Evolutionary conservation across 2,113 vertebrate genomes (phyloP), one percentile per base, ranked within the genome.

Genomic region (Egretta garzetta): DNA sequence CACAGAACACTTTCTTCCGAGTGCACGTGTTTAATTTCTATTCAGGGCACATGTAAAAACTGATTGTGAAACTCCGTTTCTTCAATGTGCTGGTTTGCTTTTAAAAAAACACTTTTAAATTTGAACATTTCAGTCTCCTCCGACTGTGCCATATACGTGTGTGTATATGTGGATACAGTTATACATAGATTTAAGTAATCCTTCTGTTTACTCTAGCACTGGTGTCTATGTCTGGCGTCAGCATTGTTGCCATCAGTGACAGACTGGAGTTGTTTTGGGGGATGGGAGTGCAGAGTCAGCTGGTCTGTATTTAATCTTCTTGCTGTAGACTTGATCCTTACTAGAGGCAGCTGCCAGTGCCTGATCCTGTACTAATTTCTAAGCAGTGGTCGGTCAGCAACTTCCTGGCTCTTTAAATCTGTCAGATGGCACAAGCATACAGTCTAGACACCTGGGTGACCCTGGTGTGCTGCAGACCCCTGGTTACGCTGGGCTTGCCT

Each of bases 151-250:
- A 26, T 58, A 23, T 45, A 81, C 27, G 24, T 87, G 19, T 77
- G 15, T 81, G 83, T 94, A 45, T 90, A 71, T 80, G 33, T 41
- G n/a, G 53, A 37, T 74, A 58, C 11, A 73, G 56, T 91, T 95
- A 91, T 96, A 93, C 90, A 95, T 76, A 96, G 94, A 49, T 94
- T 92, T 84, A 86, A 90, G 72, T 97, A 97, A 97, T 95, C 96
- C 85, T 92, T 94, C 82, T 96, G 94, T 95, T 97, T 96, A 90
- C 85, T 53, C 56, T 75, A 86, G 79, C 37, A 9, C 43, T 88
- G 58, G 53, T 96, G 82, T 37, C 93, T 97, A 96, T 96, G 87
- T 97, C 96, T 97, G 84, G 56, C 49, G 8, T 96, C 90, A 97
- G 90, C 83, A 70, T 74, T 96, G 90, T 96, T 93, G 95, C 86